A percentile compares a stretch with the other conserved stretches of the same genome.
phyloP scores from a whole-genome alignment of 2,797 vertebrate genomes.

The Karalla daura region DNA sequence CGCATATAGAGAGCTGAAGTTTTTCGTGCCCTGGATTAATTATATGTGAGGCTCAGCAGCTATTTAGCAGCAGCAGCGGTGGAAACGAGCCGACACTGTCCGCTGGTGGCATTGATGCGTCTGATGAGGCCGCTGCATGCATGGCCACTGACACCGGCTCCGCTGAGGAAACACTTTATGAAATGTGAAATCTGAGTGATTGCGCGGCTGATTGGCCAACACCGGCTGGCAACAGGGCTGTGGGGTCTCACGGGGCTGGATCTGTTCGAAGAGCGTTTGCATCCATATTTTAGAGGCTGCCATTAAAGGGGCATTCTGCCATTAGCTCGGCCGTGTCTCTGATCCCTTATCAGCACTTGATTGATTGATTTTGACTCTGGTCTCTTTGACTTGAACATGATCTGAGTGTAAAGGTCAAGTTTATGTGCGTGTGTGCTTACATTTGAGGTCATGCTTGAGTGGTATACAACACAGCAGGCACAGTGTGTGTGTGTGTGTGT shows the following conservation, averaged over 20 bases:
- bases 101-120: slow-evolving; percentile 31
- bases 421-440: background rate
- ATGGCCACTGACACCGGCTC: slow-evolving; percentile 7
- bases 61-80: slow-evolving; percentile 22
- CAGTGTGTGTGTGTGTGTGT: slow-evolving; percentile 13
- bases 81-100: slow-evolving; percentile 37
- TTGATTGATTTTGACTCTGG: slow-evolving; percentile 61
- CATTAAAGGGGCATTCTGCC: slow-evolving; percentile 36
- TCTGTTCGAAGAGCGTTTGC: background rate
- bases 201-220: background rate
- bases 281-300: slow-evolving; percentile 33
- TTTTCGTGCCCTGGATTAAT: slow-evolving; percentile 18
- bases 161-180: slow-evolving; percentile 17
- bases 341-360: slow-evolving; percentile 57
- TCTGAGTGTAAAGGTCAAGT: slow-evolving; percentile 61
- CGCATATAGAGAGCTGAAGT: slow-evolving; percentile 4
- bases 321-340: slow-evolving; percentile 46
- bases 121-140: slow-evolving; percentile 36
- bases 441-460: background rate
- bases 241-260: background rate
- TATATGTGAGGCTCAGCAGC: slow-evolving; percentile 38
- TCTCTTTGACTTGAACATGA: slow-evolving; percentile 61
- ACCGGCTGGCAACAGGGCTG: background rate
- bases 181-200: slow-evolving; percentile 16
- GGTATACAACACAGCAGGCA: slow-evolving; percentile 6